A percentile compares a stretch with the other conserved stretches of the same genome.
phyloP scores from a whole-genome alignment of 2,888 invertebrate species.

The Siphonodentalium dalli region DNA sequence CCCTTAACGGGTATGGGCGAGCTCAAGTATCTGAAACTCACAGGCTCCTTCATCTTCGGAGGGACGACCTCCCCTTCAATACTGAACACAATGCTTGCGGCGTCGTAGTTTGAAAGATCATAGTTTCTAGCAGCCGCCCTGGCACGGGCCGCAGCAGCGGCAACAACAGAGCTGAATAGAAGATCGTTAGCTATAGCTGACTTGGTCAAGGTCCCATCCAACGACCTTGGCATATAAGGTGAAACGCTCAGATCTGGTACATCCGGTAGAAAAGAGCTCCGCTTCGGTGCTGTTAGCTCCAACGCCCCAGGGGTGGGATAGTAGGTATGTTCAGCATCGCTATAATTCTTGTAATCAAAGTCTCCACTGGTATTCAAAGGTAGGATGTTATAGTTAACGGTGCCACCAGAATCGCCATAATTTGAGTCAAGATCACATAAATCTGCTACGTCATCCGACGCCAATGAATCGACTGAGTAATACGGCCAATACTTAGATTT shows the following conservation, averaged over 20 bases:
- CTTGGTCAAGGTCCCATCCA: background rate
- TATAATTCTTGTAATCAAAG: too few relatives aligned
- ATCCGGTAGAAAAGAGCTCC: slow-evolving; percentile 23
- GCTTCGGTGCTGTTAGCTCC: slow-evolving; percentile 5
- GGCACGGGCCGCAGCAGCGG: slow-evolving; percentile 44
- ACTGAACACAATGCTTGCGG: slow-evolving; percentile 48
- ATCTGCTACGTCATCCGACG: slow-evolving; percentile 33
- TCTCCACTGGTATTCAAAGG: too few relatives aligned
- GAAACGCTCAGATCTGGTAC: slow-evolving; percentile 21
- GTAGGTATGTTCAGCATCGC: too few relatives aligned
- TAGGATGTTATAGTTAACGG: background rate
- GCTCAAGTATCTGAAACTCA: slow-evolving; percentile 48
- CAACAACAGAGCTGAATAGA: slow-evolving; percentile 42
- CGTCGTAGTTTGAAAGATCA: slow-evolving; percentile 42
- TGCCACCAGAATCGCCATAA: background rate
- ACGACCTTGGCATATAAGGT: slow-evolving; percentile 7
- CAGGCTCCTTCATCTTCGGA: slow-evolving; percentile 32
- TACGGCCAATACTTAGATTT: slow-evolving; percentile 39
- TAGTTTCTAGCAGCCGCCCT: slow-evolving; percentile 37
- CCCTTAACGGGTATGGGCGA: slow-evolving; percentile 48
- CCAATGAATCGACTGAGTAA: slow-evolving; percentile 43
- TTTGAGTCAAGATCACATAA: slow-evolving; percentile 32
- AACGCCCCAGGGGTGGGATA: slow-evolving; percentile 2
- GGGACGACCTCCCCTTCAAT: slow-evolving; percentile 49
- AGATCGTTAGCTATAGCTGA: slow-evolving; percentile 31